Evolutionary conservation across 2,797 vertebrate genomes (phyloP).

Genomic region (Sebastes minor): DNA sequence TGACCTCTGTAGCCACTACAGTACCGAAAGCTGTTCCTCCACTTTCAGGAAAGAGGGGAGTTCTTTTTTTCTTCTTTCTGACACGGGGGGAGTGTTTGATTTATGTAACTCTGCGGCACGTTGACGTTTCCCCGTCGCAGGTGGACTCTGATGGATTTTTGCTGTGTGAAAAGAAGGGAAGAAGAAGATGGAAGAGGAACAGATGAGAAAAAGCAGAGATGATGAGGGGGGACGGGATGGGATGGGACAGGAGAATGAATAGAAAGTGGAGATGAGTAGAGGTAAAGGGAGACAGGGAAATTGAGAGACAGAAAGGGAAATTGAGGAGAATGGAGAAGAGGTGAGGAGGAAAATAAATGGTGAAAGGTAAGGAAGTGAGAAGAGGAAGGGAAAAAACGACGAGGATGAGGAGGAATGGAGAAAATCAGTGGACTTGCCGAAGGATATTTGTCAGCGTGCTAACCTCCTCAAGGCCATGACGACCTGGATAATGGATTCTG

Average conservation of each 20-base stretch:
- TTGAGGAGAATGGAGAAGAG: background rate
- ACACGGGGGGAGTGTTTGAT: slow-evolving; percentile 49
- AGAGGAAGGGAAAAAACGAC: too few species aligned
- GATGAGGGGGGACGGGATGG: background rate
- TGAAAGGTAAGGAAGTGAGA: background rate
- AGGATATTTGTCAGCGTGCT: slow-evolving; percentile 11
- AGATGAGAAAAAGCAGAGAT: background rate
- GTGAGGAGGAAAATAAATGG: background rate
- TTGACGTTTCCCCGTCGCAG: slow-evolving; percentile 36
- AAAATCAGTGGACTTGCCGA: background rate
- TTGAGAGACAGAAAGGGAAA: background rate
- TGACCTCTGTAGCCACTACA: slow-evolving; percentile 74
- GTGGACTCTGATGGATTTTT: slow-evolving; percentile 36
- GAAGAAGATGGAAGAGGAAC: slow-evolving; percentile 1
- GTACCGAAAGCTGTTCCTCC: slow-evolving; percentile 62
- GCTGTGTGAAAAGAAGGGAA: background rate
- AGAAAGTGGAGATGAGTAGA: background rate
- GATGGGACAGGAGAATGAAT: background rate
- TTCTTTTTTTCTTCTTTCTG: slow-evolving; percentile 19
- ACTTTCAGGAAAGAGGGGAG: slow-evolving; percentile 30
- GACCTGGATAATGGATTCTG: slow-evolving; percentile 20
- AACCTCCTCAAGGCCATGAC: slow-evolving; percentile 3
- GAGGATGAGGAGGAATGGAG: background rate
- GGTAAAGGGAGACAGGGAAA: background rate
- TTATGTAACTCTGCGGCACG: slow-evolving; percentile 51